Base-by-base conservation (phyloP, 2,888 invertebrate genomes). In the Meliscaeva auricollis region DNA sequence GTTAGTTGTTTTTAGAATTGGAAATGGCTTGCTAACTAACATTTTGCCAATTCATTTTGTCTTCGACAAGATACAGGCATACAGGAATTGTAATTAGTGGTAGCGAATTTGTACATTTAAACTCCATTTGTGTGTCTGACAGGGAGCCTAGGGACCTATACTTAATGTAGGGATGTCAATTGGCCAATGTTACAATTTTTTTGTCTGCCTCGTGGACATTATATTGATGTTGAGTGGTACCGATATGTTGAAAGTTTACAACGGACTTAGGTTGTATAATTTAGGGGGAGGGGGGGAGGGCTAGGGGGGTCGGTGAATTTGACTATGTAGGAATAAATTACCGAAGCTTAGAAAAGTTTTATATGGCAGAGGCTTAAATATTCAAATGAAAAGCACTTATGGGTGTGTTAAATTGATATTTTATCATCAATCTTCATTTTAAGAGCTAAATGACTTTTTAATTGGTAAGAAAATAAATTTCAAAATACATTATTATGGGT, bases 41-140 rank as follows among this genome's bases (percentile, higher is more conserved):
- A 38, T 15, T 73, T 58, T 60, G 68, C 60, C 32, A 62, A 68
- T 60, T 52, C 46, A 68, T 60, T n/a, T 44, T 56, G 56, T 30
- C 70, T 44, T 44, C 20, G 56, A 5, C 50, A 26, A 38, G 9
- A 1, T 13, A 38, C 38, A 9, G 13, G 9, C 1, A 35, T 6
- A 8, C 9, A 13, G 44, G n/a, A 13, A 66, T n/a, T 64, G 68
- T 73, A 80, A 80, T 74, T 80, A 74, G 79, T 68, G 60, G 35
- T 17, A 48, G 56, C 46, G 22, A 56, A 44, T 35, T 58, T 30
- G 15, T 62, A 52, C 30, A 38, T 72, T 56, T 48, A 38, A 69
- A 62, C 17, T 77, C 35, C 62, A 70, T 62, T 77, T 70, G 78
- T 64, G 6, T 48, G 56, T 75, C 38, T 48, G 56, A 41, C 54